Conservation (phyloP, 1,140 invertebrate species). For the Anastatus disparis region DNA sequence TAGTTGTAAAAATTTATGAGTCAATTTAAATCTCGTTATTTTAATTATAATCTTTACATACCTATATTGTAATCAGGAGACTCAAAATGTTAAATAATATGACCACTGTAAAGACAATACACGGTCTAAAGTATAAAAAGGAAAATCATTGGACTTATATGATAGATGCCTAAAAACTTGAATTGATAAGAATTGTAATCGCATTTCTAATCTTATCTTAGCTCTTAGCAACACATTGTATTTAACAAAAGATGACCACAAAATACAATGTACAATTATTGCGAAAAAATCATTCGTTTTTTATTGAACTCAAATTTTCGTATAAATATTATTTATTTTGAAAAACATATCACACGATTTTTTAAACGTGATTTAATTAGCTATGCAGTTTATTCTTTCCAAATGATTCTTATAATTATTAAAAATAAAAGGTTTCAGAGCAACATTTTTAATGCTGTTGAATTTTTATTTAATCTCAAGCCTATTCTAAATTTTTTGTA, state of each 20-base stretch:
- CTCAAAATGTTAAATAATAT: background rate
- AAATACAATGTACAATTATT: conserved; percentile 12
- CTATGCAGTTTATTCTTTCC: too few species aligned
- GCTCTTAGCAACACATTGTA: conserved; percentile 25
- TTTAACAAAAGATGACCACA: conserved; percentile 34
- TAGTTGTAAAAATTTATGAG: background rate
- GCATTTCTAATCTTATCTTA: conserved; percentile 36
- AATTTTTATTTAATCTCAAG: too few species aligned
- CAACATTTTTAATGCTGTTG: too few species aligned
- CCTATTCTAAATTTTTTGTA: too few species aligned
- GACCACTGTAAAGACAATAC: conserved; percentile 3
- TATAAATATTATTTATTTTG: too few species aligned
- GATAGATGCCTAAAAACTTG: background rate
- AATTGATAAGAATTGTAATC: conserved; percentile 36
- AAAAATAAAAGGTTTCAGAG: too few species aligned
- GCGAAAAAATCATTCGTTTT: background rate
- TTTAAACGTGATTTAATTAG: too few species aligned
- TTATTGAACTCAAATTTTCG: too few species aligned
- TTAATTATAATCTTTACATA: background rate
- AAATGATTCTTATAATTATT: too few species aligned
- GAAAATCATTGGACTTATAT: conserved; percentile 5
- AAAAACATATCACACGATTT: too few species aligned
- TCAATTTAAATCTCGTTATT: too few species aligned
- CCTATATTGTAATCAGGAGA: background rate
- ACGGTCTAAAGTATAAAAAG: conserved; percentile 9